Base-by-base conservation (phyloP, 2,113 vertebrate genomes). In the Hipposideros armiger region DNA sequence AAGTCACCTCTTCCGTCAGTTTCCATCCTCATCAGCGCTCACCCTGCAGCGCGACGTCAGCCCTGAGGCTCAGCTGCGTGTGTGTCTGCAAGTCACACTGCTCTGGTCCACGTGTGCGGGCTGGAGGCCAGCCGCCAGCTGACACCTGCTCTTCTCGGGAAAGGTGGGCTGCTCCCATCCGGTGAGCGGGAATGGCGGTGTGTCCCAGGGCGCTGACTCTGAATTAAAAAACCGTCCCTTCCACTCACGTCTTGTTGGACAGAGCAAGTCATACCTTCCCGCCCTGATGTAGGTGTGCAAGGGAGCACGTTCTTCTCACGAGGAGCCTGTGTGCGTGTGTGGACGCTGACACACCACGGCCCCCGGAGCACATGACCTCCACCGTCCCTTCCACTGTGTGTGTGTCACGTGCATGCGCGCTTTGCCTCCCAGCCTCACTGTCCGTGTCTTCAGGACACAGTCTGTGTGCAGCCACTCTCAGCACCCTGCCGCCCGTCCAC, bases 331-430 rank as follows among this genome's bases (percentile, higher is more conserved):
- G 1, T 4, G 2, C 3, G 4, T 26, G 58, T 26, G 4, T 32
- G 0, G 5, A 15, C 3, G 4, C 60, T 22, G 58, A 15, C 58
- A 24, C 40, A 26, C 42, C 47, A 16, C 77, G 10, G 73, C 74
- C 17, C 64, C 26, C 26, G 20, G 0, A 4, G 45, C 36, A 0
- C 19, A 13, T 0, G 9, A 7, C 13, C 60, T 20, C 1, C 24
- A n/a, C 10, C 24, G 42, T 42, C 84, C 80, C 86, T 26, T 50
- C 47, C 11, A 36, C 36, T 36, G 10, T 50, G 11, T 13, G 47
- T 50, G 47, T 50, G 47, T 50, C 47, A 2, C 47, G 10, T 50
- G 47, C 47, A 50, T 2, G 10, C 13, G 47, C 47, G 4, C 47
- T 62, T 64, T 81, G 30, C 60, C 32, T 94, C 58, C 47, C 13